phyloP scores from a whole-genome alignment of 2,797 vertebrate genomes.

The Xenentodon cancila region DNA sequence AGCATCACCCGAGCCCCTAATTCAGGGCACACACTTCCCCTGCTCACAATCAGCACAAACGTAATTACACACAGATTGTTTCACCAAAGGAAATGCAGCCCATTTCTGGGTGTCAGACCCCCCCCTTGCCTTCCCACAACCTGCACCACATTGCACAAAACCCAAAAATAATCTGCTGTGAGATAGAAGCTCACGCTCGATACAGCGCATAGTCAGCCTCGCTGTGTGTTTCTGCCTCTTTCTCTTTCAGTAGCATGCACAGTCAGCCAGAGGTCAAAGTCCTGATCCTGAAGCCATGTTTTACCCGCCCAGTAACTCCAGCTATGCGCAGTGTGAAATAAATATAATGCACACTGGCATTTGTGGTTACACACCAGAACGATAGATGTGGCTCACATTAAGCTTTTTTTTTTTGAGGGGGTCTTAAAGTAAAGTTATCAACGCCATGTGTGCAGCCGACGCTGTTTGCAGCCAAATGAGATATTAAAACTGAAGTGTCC shows the following conservation, averaged over 20 bases:
- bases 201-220: constrained; percentile 8
- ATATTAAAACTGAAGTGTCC: constrained; percentile 47
- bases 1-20: constrained; percentile 64
- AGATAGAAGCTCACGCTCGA: constrained; percentile 40
- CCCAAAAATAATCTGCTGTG: constrained; percentile 51
- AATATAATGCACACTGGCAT: constrained; percentile 42
- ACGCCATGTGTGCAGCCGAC: constrained; percentile 41
- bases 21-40: constrained; percentile 74
- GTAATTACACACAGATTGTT: constrained; percentile 83
- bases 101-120: constrained; percentile 36
- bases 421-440: constrained; percentile 19
- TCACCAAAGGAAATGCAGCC: constrained; percentile 71
- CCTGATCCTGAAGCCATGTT: constrained; percentile 32
- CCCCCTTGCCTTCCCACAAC: constrained; percentile 42
- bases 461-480: constrained; percentile 31
- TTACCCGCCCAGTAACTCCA: constrained; percentile 10
- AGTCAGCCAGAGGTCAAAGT: constrained; percentile 41
- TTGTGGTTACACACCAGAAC: constrained; percentile 32
- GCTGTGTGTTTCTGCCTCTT: constrained; percentile 1
- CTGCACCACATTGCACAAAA: constrained; percentile 46
- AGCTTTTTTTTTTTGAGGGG: constrained; percentile 22
- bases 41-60: constrained; percentile 77
- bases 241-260: background rate
- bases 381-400: constrained; percentile 50
- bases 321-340: constrained; percentile 34